Percentiles rank a stretch among this genome's conserved stretches.
These are phyloP conservation scores for Neocrepidodera transversa DNA, from an alignment of 2,888 invertebrate genomes.

Conservation along the genomic window DNA sequence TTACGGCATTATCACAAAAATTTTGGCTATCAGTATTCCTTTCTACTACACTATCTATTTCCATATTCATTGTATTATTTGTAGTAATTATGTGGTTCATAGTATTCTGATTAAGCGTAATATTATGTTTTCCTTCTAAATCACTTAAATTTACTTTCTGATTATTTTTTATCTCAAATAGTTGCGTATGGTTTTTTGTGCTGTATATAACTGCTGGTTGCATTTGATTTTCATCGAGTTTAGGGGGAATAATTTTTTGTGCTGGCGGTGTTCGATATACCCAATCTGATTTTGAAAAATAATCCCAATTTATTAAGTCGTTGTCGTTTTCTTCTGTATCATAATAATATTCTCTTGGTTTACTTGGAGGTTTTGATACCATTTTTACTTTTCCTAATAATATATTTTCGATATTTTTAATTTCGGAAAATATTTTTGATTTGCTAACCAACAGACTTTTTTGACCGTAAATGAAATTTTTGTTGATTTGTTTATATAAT, in stretches of 20 bases:
- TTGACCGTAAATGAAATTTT: background rate
- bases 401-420: constrained; percentile 33
- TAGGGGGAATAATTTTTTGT: constrained; percentile 34
- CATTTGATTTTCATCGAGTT: constrained; percentile 28
- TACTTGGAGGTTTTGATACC: background rate
- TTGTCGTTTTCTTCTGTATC: background rate
- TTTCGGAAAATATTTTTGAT: constrained; percentile 31
- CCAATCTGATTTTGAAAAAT: constrained; percentile 39
- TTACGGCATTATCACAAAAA: background rate
- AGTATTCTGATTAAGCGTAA: constrained; percentile 22
- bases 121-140: constrained; percentile 16
- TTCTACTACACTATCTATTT: background rate
- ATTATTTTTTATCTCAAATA: constrained; percentile 39
- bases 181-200: constrained; percentile 33
- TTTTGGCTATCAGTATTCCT: background rate
- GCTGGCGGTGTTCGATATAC: constrained; percentile 42
- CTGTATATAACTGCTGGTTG: constrained; percentile 39
- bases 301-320: constrained; percentile 22
- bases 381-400: constrained; percentile 36
- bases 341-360: constrained; percentile 1
- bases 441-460: constrained; percentile 23
- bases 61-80: constrained; percentile 7
- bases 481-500: constrained; percentile 18
- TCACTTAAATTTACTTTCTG: constrained; percentile 22
- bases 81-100: constrained; percentile 25